A percentile compares a stretch with the other conserved stretches of the same genome.
These are phyloP conservation scores for Galleria mellonella DNA, from an alignment of 1,140 invertebrate genomes.

Conservation along the genomic window DNA sequence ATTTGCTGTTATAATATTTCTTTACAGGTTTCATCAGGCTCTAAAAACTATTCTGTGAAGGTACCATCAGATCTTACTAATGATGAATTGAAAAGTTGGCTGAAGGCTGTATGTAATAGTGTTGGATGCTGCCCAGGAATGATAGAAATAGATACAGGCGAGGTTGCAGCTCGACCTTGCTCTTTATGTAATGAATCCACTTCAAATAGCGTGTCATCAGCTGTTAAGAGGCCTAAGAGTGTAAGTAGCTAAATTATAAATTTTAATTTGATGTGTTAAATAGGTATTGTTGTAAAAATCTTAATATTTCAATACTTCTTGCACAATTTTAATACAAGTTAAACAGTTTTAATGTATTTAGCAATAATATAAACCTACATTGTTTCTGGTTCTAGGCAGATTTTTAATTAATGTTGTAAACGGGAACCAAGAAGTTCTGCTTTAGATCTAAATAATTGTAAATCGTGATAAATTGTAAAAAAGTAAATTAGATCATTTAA, in stretches of 20 bases:
- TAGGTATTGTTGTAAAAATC: too few relatives aligned
- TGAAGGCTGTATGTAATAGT: conserved; percentile 55
- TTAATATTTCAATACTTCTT: too few relatives aligned
- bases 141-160: conserved; percentile 59
- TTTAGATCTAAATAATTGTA: too few relatives aligned
- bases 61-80: conserved; percentile 56
- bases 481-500: too few relatives aligned
- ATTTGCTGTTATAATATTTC: not conserved
- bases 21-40: conserved; percentile 57
- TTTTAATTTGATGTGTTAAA: not conserved
- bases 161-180: conserved; percentile 50
- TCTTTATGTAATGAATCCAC: conserved; percentile 61
- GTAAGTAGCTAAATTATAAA: conserved; percentile 23
- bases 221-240: conserved; percentile 46
- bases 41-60: conserved; percentile 62
- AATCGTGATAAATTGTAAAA: too few relatives aligned
- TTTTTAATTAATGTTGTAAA: too few relatives aligned
- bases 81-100: conserved; percentile 63
- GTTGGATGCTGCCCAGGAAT: conserved; percentile 61
- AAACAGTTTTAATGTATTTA: too few relatives aligned
- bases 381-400: too few relatives aligned
- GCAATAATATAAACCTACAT: too few relatives aligned
- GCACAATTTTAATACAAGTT: too few relatives aligned
- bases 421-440: too few relatives aligned
- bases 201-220: conserved; percentile 47